Base-by-base conservation (phyloP, 2,888 invertebrate genomes). In the Pristionchus mayeri region DNA sequence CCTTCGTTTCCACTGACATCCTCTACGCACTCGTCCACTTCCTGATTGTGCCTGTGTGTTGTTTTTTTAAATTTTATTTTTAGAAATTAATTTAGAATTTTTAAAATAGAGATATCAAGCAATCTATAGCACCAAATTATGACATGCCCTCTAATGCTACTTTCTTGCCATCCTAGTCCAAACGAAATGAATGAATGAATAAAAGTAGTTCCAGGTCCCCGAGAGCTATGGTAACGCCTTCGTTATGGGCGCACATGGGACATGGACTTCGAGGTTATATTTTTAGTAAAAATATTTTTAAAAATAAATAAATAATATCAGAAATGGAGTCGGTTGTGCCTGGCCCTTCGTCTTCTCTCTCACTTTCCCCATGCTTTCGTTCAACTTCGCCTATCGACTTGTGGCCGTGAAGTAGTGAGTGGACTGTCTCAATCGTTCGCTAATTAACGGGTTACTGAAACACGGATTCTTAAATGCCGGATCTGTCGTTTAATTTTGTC, bases 381-480 rank as follows among this genome's bases (percentile, higher is more conserved):
- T 71, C 44, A 71, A 71, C 24, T 71, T 71, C 18, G 40, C 40
- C n/a, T 71, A 71, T 44, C 71, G 71, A 40, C 24, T 71, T n/a
- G 71, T 71, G 24, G 71, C 71, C 0, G 71, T 71, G 40, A 71
- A 71, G 18, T 71, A 71, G 40, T 71, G 71, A 71, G 71, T n/a
- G n/a, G n/a, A n/a, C n/a, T n/a, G n/a, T n/a, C n/a, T n/a, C n/a
- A n/a, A n/a, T n/a, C n/a, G n/a, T n/a, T n/a, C n/a, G n/a, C n/a
- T n/a, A n/a, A n/a, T n/a, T n/a, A n/a, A n/a, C n/a, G n/a, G n/a
- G n/a, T n/a, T n/a, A n/a, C n/a, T n/a, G n/a, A n/a, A n/a, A n/a
- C n/a, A n/a, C n/a, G n/a, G n/a, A n/a, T n/a, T n/a, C n/a, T n/a
- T n/a, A n/a, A n/a, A n/a, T n/a, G n/a, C n/a, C n/a, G n/a, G n/a